phyloP scores from a whole-genome alignment of 2,888 invertebrate genomes.

The Corythucha ciliata region DNA sequence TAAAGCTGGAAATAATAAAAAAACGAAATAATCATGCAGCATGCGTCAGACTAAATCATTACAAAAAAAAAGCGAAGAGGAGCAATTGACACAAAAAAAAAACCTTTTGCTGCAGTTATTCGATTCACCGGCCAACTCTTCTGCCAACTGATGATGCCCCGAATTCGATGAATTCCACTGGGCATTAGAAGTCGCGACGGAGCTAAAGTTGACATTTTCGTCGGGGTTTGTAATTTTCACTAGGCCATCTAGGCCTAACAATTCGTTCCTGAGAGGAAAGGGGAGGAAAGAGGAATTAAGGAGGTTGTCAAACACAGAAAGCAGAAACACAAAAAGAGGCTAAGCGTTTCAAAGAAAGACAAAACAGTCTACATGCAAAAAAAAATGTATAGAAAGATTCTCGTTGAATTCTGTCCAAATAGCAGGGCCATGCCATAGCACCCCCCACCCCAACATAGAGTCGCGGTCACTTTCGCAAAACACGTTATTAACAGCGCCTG shows the following conservation, averaged over 20 bases:
- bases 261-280: conserved; percentile 58
- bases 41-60: not conserved
- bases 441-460: too few species aligned
- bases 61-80: not conserved
- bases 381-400: too few species aligned
- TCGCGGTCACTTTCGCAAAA: too few species aligned
- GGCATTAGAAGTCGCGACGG: conserved; percentile 23
- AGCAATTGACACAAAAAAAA: conserved; percentile 3
- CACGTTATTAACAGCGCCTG: too few species aligned
- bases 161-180: conserved; percentile 30
- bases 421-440: too few species aligned
- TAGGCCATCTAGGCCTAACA: conserved; percentile 61
- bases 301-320: too few species aligned
- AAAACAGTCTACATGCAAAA: too few species aligned
- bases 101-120: conserved; percentile 42
- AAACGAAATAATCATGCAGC: not conserved
- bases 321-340: too few species aligned
- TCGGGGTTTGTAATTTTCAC: conserved; percentile 63
- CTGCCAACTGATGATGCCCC: conserved; percentile 34
- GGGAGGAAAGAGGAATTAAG: too few species aligned
- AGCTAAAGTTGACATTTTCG: conserved; percentile 45
- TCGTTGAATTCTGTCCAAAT: too few species aligned
- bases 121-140: conserved; percentile 35
- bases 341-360: too few species aligned
- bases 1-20: not conserved